Conservation (phyloP, 2,113 vertebrate genomes). For the western clawed frog (Xenopus tropicalis) region DNA sequence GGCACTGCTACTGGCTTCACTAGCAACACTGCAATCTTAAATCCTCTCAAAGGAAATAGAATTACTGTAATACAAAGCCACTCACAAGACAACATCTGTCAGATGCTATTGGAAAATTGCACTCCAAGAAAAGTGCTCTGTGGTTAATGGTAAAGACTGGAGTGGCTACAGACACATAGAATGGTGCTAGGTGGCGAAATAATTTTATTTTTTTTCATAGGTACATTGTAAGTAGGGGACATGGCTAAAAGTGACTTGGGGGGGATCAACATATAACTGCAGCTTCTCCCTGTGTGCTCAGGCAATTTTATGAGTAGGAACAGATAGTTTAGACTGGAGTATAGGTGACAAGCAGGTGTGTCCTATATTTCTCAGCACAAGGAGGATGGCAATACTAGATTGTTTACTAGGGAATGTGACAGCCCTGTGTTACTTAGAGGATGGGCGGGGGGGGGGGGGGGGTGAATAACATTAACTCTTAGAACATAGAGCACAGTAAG, state of each 20-base stretch:
- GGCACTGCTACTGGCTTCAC: slow-evolving; percentile 25
- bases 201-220: slow-evolving; percentile 19
- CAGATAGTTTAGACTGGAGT: no score
- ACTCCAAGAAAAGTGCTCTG: slow-evolving; percentile 15
- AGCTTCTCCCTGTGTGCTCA: background rate
- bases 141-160: slow-evolving; percentile 31
- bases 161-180: slow-evolving; percentile 19
- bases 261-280: background rate
- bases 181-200: slow-evolving; percentile 15
- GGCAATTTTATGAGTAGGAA: background rate
- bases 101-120: slow-evolving; percentile 24
- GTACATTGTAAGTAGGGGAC: background rate
- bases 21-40: slow-evolving; percentile 35
- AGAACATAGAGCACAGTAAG: background rate
- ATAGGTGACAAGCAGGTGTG: background rate
- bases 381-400: background rate
- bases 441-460: no score
- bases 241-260: no score
- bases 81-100: slow-evolving; percentile 23
- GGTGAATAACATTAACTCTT: no score
- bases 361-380: background rate
- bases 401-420: background rate
- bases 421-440: background rate
- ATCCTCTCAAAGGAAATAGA: slow-evolving; percentile 43
- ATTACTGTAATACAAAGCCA: slow-evolving; percentile 44